Conservation (phyloP, 2,113 vertebrate species). For the Cryptotis parvus region DNA sequence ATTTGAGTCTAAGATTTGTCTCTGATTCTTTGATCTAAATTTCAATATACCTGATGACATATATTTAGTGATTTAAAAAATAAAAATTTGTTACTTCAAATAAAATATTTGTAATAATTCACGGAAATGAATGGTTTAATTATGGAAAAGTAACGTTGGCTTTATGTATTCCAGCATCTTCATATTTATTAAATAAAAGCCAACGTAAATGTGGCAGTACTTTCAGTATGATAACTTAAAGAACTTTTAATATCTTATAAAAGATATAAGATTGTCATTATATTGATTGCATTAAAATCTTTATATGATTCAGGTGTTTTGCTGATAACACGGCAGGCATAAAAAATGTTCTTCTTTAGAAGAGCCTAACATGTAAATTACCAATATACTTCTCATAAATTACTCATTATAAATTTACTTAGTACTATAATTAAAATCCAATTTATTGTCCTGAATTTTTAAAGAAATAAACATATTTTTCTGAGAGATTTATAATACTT, state of each 20-base stretch:
- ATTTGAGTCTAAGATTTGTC: neutral
- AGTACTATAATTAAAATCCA: neutral
- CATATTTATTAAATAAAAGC: neutral
- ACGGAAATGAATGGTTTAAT: neutral
- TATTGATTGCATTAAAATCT: neutral
- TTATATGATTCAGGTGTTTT: neutral
- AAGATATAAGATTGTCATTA: neutral
- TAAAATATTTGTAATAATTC: neutral
- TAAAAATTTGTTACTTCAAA: neutral
- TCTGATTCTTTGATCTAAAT: neutral
- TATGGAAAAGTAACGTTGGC: neutral
- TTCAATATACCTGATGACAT: neutral
- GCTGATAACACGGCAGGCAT: too few relatives aligned
- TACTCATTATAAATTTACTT: neutral
- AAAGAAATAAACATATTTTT: neutral
- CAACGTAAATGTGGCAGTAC: neutral
- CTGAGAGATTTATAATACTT: neutral
- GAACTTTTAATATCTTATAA: neutral
- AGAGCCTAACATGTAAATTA: neutral
- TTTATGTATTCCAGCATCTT: neutral
- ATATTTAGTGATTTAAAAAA: neutral
- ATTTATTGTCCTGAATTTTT: neutral
- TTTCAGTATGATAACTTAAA: neutral
- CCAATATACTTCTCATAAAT: slow-evolving; percentile 1
- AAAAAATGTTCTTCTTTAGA: slow-evolving; percentile 7